Evolutionary conservation across 2,797 vertebrate species (phyloP).

Genomic region (Hippopotamyrus pictus): DNA sequence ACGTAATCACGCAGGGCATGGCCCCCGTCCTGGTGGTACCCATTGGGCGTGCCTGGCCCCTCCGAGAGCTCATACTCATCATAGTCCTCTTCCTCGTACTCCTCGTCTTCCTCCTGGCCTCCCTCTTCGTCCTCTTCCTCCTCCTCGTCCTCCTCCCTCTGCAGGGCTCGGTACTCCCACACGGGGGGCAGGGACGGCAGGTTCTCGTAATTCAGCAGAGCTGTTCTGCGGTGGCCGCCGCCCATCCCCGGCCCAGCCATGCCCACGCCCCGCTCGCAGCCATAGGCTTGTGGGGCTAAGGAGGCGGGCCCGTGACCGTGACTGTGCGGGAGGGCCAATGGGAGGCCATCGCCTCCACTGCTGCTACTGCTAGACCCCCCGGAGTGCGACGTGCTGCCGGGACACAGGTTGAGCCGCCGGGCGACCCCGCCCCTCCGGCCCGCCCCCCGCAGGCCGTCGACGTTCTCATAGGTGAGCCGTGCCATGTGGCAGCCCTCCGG

Average conservation of each 20-base stretch:
- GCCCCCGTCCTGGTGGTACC: slow-evolving; percentile 78
- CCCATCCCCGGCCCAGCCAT: background rate
- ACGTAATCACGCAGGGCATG: slow-evolving; percentile 85
- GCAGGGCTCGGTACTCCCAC: slow-evolving; percentile 82
- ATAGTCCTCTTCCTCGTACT: slow-evolving; percentile 63
- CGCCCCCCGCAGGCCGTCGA: slow-evolving; percentile 66
- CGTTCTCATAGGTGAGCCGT: slow-evolving; percentile 81
- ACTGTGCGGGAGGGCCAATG: slow-evolving; percentile 38
- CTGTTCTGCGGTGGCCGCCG: slow-evolving; percentile 72
- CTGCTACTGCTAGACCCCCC: slow-evolving; percentile 74
- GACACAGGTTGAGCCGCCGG: slow-evolving; percentile 65
- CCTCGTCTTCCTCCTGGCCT: slow-evolving; percentile 65
- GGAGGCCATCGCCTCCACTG: slow-evolving; percentile 71
- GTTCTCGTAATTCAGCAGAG: slow-evolving; percentile 94
- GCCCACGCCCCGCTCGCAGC: slow-evolving; percentile 56
- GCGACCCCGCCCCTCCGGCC: slow-evolving; percentile 28
- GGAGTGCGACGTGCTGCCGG: slow-evolving; percentile 69
- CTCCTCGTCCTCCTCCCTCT: slow-evolving; percentile 58
- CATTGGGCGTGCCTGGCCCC: slow-evolving; percentile 72
- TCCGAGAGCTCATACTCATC: slow-evolving; percentile 71
- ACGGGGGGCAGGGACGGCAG: slow-evolving; percentile 86
- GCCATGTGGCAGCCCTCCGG: slow-evolving; percentile 53
- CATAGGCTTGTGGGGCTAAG: slow-evolving; percentile 58
- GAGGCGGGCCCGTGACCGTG: slow-evolving; percentile 53
- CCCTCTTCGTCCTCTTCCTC: slow-evolving; percentile 59